Percentiles rank a stretch among this genome's conserved stretches.
Evolutionary conservation across 2,113 vertebrate species (phyloP).

Genomic region (Phalacrocorax brasilianus): DNA sequence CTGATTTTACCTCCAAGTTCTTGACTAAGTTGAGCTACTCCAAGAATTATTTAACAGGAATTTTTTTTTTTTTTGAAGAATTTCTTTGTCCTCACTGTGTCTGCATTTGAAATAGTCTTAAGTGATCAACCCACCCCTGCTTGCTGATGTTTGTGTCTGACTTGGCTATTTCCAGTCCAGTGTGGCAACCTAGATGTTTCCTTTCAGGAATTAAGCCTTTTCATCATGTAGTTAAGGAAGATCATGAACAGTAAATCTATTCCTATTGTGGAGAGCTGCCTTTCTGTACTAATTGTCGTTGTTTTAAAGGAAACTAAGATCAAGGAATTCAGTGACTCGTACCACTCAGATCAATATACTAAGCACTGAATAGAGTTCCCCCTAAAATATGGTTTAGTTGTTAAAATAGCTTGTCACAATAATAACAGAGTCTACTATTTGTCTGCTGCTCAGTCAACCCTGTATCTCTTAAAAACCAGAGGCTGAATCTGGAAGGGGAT

Average conservation of each 20-base stretch:
- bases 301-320: neutral
- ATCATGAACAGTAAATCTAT: neutral
- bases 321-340: neutral
- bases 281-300: neutral
- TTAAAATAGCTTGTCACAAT: neutral
- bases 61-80: neutral
- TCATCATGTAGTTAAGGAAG: neutral
- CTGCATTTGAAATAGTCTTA: neutral
- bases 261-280: neutral
- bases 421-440: neutral
- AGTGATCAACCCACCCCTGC: neutral
- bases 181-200: neutral
- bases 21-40: neutral
- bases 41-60: neutral
- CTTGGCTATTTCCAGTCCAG: neutral
- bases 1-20: slow-evolving; percentile 3
- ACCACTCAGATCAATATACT: neutral
- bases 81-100: neutral
- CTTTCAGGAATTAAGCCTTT: neutral
- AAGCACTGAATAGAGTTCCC: neutral
- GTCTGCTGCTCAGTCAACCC: neutral
- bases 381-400: neutral
- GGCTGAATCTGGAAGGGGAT: neutral
- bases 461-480: neutral
- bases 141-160: neutral